These are phyloP conservation scores for Leptestheria dahalacensis DNA, from an alignment of 1,140 invertebrate species.

Conservation along the genomic window DNA sequence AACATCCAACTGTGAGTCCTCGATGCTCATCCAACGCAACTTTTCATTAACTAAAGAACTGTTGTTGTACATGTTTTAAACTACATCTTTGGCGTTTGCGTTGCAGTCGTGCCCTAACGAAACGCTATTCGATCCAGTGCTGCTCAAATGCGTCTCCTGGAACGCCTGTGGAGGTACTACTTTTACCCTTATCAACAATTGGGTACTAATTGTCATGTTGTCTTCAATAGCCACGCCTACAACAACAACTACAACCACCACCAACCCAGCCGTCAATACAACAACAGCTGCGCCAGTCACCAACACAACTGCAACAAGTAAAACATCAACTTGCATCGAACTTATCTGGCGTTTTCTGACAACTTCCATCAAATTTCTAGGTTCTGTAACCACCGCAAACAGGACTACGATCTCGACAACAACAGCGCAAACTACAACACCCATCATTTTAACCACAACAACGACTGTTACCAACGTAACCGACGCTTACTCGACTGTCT, in stretches of 20 bases:
- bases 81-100: background rate
- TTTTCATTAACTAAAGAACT: background rate
- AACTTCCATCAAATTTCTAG: no score
- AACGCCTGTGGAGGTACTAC: background rate
- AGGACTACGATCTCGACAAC: no score
- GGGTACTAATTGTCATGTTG: no score
- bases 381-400: no score
- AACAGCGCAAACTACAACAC: no score
- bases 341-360: no score
- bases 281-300: background rate
- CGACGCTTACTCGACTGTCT: no score
- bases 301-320: background rate
- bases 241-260: background rate
- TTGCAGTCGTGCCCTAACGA: background rate
- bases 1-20: background rate
- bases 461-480: no score
- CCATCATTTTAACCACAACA: no score
- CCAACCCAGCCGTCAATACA: background rate
- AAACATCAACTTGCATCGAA: no score
- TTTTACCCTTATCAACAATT: no score
- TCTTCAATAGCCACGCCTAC: constrained; percentile 3
- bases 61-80: background rate
- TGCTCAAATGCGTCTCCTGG: background rate
- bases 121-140: background rate
- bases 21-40: background rate